A percentile compares a stretch with the other conserved stretches of the same genome.
Conservation (phyloP, 2,797 vertebrate genomes). For the Peromyscus nudipes region DNA sequence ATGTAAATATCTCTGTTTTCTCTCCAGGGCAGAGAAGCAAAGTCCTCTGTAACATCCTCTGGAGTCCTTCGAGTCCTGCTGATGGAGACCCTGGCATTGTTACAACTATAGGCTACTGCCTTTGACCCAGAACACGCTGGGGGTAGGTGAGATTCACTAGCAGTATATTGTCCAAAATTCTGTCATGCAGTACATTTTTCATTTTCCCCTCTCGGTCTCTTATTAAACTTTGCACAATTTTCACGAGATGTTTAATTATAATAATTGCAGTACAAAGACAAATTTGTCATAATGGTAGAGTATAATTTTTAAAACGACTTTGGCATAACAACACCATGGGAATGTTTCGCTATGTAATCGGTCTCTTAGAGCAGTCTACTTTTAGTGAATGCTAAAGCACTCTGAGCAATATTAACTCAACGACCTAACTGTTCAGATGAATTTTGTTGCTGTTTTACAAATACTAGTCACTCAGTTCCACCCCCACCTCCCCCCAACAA, state of each 20-base stretch:
- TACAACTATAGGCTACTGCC: neutral
- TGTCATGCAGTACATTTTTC: neutral
- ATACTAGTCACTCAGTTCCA: neutral
- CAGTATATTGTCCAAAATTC: neutral
- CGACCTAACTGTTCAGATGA: neutral
- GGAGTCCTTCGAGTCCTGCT: neutral
- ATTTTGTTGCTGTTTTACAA: neutral
- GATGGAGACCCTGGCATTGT: neutral
- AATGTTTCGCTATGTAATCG: neutral
- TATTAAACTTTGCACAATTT: neutral
- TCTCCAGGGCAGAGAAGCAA: neutral
- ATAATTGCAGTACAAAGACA: neutral
- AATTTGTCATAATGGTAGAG: neutral
- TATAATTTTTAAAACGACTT: neutral
- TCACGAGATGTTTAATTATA: slow-evolving; percentile 7
- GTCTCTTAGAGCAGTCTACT: neutral
- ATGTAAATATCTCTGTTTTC: neutral
- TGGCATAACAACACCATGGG: neutral
- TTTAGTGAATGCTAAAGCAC: neutral
- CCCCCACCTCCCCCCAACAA: neutral
- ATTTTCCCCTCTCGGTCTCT: neutral
- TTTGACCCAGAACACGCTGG: no score
- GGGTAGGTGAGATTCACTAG: neutral
- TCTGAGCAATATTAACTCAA: slow-evolving; percentile 42
- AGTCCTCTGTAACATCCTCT: neutral